phyloP scores from a whole-genome alignment of 2,888 invertebrate genomes.

The Acleris holmiana region DNA sequence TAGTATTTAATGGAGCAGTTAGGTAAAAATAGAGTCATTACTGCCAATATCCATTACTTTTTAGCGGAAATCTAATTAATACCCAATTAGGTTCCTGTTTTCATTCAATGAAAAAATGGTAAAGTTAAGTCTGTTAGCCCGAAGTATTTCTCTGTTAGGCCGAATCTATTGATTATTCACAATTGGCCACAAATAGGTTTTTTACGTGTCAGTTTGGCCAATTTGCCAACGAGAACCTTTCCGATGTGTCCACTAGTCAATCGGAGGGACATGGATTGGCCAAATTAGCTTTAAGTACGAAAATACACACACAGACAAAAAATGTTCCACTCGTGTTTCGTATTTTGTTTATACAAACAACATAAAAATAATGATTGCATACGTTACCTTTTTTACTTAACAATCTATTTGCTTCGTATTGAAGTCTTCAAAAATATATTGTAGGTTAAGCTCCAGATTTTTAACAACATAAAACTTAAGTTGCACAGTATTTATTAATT shows the following conservation, averaged over 20 bases:
- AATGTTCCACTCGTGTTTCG: not conserved
- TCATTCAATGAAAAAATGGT: not conserved
- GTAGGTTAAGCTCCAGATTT: too few relatives aligned
- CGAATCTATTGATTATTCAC: constrained; percentile 9
- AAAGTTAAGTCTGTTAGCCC: not conserved
- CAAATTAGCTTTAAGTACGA: not conserved
- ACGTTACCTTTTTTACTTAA: too few relatives aligned
- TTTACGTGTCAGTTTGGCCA: constrained; percentile 1
- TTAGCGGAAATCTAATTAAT: not conserved
- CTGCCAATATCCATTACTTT: not conserved
- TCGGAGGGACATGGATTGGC: not conserved
- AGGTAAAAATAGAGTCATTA: not conserved
- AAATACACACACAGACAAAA: not conserved
- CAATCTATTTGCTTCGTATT: too few relatives aligned
- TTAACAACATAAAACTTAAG: too few relatives aligned
- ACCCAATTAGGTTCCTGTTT: not conserved
- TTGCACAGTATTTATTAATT: too few relatives aligned
- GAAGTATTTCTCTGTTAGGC: not conserved
- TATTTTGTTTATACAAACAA: not conserved
- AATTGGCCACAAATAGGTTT: constrained; percentile 18
- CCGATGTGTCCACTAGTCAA: not conserved
- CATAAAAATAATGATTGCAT: too few relatives aligned
- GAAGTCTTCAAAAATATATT: too few relatives aligned
- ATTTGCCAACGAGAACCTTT: not conserved
- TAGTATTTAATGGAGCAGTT: too few relatives aligned